These are phyloP conservation scores for Caenorhabditis inopinata DNA, from an alignment of 1,140 invertebrate genomes.

Conservation along the genomic window DNA sequence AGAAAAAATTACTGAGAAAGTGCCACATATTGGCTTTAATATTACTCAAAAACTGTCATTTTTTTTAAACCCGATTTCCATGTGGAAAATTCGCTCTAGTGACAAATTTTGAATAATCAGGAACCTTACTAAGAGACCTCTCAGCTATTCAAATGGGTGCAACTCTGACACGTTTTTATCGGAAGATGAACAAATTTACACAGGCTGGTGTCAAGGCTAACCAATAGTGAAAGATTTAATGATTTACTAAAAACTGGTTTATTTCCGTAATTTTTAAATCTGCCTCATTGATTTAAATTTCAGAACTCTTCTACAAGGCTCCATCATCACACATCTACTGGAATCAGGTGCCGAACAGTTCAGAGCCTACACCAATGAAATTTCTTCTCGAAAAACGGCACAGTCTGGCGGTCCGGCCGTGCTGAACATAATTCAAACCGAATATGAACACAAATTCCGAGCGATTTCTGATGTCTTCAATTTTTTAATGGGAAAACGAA, in stretches of 20 bases:
- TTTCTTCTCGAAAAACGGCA: background rate
- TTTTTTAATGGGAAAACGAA: slow-evolving; percentile 28
- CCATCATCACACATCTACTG: slow-evolving; percentile 22
- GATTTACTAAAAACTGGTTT: background rate
- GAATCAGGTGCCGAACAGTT: slow-evolving; percentile 34
- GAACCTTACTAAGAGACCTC: too few relatives aligned
- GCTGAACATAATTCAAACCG: slow-evolving; percentile 13
- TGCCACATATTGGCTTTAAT: too few relatives aligned
- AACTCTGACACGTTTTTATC: too few relatives aligned
- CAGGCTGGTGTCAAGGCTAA: too few relatives aligned
- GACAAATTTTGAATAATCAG: too few relatives aligned
- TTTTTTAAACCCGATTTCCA: too few relatives aligned
- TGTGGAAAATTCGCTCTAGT: too few relatives aligned
- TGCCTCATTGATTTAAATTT: background rate
- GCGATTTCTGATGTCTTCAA: slow-evolving; percentile 36
- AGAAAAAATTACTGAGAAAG: too few relatives aligned
- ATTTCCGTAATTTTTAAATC: background rate
- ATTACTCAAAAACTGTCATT: too few relatives aligned
- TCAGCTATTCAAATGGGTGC: too few relatives aligned
- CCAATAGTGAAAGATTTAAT: background rate
- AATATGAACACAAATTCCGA: slow-evolving; percentile 4
- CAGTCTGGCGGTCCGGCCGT: background rate
- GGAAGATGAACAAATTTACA: too few relatives aligned
- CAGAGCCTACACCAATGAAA: background rate
- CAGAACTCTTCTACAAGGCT: slow-evolving; percentile 6